phyloP scores from a whole-genome alignment of 2,797 vertebrate species.

The Falco biarmicus region DNA sequence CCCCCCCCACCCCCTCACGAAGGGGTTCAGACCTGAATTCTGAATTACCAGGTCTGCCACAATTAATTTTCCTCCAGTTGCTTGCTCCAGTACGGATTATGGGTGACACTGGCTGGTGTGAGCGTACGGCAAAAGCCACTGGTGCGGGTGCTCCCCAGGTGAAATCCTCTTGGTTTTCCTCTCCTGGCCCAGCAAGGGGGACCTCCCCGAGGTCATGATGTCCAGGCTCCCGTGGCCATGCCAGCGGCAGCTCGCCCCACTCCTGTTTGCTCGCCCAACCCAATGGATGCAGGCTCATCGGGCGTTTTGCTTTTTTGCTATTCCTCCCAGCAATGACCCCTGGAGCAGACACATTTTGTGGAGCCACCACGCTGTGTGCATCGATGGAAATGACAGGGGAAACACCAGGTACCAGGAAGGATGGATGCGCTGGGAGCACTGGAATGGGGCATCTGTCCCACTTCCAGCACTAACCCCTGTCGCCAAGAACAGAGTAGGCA shows the following conservation, averaged over 20 bases:
- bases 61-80: fast-evolving
- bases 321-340: neutral
- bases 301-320: neutral
- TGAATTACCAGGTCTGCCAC: neutral
- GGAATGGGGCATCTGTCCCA: fast-evolving
- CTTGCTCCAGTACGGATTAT: fast-evolving
- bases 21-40: neutral
- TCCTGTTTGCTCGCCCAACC: fast-evolving
- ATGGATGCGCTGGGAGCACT: neutral
- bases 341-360: neutral
- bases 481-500: neutral
- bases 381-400: neutral
- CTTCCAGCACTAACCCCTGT: neutral
- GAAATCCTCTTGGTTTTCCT: neutral
- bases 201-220: fast-evolving
- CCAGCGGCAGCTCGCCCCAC: neutral
- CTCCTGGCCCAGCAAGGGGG: neutral
- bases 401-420: fast-evolving
- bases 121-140: neutral
- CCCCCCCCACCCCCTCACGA: too few species aligned
- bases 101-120: neutral
- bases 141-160: neutral
- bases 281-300: fast-evolving
- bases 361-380: fast-evolving
- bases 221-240: fast-evolving